Conservation (phyloP, 1,140 invertebrate species). For the Heliconius melpomene region DNA sequence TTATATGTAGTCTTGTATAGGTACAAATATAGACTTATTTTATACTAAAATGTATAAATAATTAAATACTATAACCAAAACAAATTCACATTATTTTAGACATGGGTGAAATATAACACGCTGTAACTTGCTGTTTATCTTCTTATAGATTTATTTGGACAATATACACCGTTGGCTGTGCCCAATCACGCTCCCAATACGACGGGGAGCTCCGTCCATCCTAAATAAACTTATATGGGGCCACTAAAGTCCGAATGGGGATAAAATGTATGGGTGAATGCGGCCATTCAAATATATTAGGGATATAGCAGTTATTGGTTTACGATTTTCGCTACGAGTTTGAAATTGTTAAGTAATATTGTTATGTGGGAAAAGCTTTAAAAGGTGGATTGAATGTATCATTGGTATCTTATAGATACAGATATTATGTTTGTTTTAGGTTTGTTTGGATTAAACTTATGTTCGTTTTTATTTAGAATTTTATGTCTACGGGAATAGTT, state of each 20-base stretch:
- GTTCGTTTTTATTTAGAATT: no score
- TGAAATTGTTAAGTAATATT: constrained; percentile 24
- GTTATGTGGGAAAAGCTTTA: constrained; percentile 18
- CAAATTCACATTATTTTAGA: not conserved
- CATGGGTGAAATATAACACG: constrained; percentile 41
- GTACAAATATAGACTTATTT: not conserved
- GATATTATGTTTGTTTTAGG: not conserved
- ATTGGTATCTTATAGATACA: not conserved
- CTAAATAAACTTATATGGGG: constrained; percentile 64
- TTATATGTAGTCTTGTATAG: not conserved
- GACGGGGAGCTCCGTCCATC: constrained; percentile 51
- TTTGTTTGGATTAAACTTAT: not conserved
- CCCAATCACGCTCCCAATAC: constrained; percentile 67
- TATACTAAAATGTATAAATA: not conserved
- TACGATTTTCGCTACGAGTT: constrained; percentile 39
- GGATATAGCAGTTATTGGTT: constrained; percentile 35
- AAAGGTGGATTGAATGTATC: constrained; percentile 4
- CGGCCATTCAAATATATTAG: constrained; percentile 37
- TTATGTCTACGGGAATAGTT: not conserved
- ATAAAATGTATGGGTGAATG: constrained; percentile 35
- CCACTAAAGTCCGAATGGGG: constrained; percentile 51
- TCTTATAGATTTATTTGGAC: constrained; percentile 68
- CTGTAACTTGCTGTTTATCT: constrained; percentile 55
- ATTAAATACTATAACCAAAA: not conserved
- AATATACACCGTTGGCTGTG: constrained; percentile 60